A percentile compares a stretch with the other conserved stretches of the same genome.
Evolutionary conservation across 37 sponge, comb jelly and placozoan species (phyloP).

Genomic region (Hexactinellida sp.): DNA sequence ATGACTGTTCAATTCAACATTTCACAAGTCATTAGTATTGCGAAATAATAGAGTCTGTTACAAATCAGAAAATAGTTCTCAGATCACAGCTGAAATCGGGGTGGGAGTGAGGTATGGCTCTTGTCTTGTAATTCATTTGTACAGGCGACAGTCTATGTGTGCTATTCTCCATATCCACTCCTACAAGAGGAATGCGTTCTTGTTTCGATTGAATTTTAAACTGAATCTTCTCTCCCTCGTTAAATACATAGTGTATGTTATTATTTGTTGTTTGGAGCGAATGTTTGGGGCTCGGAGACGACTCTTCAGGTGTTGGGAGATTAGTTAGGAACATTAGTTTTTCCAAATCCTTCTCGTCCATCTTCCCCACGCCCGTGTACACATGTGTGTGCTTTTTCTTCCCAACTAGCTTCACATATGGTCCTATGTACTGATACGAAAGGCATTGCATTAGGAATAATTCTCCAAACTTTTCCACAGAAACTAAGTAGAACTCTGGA

Average conservation of each 20-base stretch:
- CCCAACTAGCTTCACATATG: not conserved
- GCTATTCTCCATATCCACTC: not conserved
- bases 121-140: not conserved
- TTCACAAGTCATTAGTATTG: too few species aligned
- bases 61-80: not conserved
- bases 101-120: not conserved
- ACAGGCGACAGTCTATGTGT: not conserved
- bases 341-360: conserved; percentile 7
- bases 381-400: not conserved
- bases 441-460: not conserved
- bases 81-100: not conserved
- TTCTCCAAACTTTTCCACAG: not conserved
- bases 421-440: not conserved
- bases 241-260: not conserved
- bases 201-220: not conserved
- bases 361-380: not conserved
- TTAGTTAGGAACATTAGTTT: not conserved
- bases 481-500: not conserved
- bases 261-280: not conserved
- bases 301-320: not conserved
- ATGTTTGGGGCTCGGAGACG: not conserved
- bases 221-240: not conserved
- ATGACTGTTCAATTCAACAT: too few species aligned
- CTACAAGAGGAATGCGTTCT: not conserved
- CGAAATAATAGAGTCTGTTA: too few species aligned